Conservation (phyloP, 1,140 invertebrate species). For the Meloidogyne exigua region DNA sequence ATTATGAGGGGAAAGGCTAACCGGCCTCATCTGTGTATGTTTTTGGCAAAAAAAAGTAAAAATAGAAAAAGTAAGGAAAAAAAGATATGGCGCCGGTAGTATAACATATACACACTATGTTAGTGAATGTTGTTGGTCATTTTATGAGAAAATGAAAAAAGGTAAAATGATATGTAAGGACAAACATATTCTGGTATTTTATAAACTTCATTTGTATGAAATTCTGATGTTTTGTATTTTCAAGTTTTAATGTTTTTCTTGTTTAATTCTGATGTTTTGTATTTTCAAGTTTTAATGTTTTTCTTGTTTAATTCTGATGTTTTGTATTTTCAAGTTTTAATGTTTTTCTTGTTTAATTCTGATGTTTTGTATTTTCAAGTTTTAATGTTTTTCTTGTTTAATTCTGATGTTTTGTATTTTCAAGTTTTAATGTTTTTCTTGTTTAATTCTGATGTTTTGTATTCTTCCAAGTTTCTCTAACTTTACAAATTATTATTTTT, state of each 20-base stretch:
- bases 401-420: too few species aligned
- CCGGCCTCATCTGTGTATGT: neutral
- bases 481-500: neutral
- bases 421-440: neutral
- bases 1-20: neutral
- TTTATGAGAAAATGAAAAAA: neutral
- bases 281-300: neutral
- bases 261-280: too few species aligned
- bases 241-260: neutral
- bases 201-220: neutral
- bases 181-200: neutral
- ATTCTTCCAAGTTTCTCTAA: neutral
- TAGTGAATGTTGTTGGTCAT: neutral
- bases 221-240: slow-evolving; percentile 7
- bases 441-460: too few species aligned
- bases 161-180: neutral
- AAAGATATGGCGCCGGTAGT: neutral
- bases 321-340: too few species aligned
- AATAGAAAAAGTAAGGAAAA: neutral
- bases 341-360: too few species aligned
- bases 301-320: too few species aligned
- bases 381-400: too few species aligned
- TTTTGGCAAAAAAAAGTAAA: neutral
- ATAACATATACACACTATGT: too few species aligned
- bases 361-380: too few species aligned